These are phyloP conservation scores for Catamblyrhynchus diadema DNA, from an alignment of 2,797 vertebrate genomes.

Conservation along the genomic window DNA sequence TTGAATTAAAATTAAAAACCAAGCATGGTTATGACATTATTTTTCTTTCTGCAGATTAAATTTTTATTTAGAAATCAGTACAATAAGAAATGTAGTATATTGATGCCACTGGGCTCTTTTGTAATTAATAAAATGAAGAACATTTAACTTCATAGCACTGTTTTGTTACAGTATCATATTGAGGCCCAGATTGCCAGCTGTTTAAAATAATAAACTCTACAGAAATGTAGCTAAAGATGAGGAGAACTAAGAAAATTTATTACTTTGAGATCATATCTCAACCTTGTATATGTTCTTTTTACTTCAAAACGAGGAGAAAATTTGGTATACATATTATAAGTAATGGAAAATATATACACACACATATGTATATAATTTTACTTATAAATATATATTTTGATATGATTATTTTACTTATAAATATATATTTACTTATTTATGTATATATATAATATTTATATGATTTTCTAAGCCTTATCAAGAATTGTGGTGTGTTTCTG, in stretches of 20 bases:
- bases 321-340: background rate
- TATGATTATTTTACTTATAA: background rate
- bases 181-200: conserved; percentile 1
- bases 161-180: conserved; percentile 18
- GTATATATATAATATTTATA: too few relatives aligned
- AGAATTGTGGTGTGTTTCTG: background rate
- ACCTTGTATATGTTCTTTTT: background rate
- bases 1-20: background rate
- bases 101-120: background rate
- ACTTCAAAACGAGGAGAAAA: background rate
- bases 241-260: rapidly evolving
- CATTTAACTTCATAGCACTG: background rate
- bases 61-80: background rate
- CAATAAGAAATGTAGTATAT: background rate
- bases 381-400: background rate
- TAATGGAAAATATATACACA: background rate
- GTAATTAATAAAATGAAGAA: conserved; percentile 1
- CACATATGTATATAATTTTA: background rate
- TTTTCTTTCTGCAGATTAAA: background rate
- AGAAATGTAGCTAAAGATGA: background rate
- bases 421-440: too few relatives aligned
- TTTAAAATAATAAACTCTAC: background rate
- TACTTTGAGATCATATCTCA: background rate
- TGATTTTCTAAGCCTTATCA: background rate
- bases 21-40: background rate